These are phyloP conservation scores for Coptodon rendalli DNA, from an alignment of 2,113 vertebrate genomes.

Conservation along the genomic window DNA sequence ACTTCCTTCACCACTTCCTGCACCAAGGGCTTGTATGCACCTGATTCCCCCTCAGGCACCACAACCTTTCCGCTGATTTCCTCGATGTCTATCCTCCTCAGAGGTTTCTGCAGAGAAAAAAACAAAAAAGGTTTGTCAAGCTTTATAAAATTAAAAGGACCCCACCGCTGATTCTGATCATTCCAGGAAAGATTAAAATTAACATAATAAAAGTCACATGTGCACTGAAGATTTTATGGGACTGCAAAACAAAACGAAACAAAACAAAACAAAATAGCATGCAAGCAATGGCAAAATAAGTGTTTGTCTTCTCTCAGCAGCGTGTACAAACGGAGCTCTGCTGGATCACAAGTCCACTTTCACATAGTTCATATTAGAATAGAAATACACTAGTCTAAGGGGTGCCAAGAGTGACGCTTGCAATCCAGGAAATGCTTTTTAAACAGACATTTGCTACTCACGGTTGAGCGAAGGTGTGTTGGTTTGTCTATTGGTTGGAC, in stretches of 20 bases:
- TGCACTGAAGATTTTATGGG: neutral
- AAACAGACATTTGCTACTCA: constrained; percentile 63
- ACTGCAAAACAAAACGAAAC: neutral
- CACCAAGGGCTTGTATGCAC: neutral
- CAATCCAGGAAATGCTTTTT: neutral
- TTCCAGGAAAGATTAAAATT: neutral
- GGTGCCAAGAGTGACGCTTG: neutral
- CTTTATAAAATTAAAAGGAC: neutral
- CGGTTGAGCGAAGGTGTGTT: constrained; percentile 72
- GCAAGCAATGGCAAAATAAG: neutral
- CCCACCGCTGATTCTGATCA: rapidly evolving
- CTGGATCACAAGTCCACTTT: neutral
- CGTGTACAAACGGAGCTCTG: rapidly evolving
- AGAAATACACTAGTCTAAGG: neutral
- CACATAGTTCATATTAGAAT: rapidly evolving
- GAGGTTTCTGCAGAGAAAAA: constrained; percentile 76
- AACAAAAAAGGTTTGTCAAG: neutral
- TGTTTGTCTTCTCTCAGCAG: neutral
- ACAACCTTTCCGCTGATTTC: constrained; percentile 75
- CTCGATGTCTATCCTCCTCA: constrained; percentile 83
- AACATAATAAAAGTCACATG: neutral
- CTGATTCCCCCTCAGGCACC: neutral
- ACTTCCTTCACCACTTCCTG: constrained; percentile 1
- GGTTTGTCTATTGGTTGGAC: constrained; percentile 78
- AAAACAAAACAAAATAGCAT: neutral